Evolutionary conservation across 2,113 vertebrate species (phyloP).

Genomic region (Fukomys damarensis): DNA sequence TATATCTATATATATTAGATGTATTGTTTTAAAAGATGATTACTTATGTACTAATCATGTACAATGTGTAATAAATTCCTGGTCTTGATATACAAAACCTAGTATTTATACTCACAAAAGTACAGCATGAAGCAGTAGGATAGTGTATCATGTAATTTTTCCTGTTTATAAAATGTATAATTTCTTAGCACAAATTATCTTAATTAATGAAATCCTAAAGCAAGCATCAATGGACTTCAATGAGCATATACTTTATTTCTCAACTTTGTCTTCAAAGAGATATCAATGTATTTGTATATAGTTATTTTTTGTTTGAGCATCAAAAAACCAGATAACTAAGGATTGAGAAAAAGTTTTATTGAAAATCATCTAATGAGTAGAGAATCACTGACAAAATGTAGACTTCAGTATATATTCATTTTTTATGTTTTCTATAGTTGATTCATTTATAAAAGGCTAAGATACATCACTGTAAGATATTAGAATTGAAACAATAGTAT

Average conservation of each 20-base stretch:
- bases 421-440: background rate
- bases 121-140: background rate
- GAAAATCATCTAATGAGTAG: background rate
- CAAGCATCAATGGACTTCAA: background rate
- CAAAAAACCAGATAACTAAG: background rate
- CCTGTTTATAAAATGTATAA: conserved; percentile 51
- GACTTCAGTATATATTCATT: background rate
- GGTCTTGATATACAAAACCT: background rate
- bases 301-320: background rate
- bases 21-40: background rate
- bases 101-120: background rate
- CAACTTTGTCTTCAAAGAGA: background rate
- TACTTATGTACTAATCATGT: background rate
- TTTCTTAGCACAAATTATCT: background rate
- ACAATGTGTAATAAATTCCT: background rate
- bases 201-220: background rate
- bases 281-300: background rate
- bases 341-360: background rate
- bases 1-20: background rate
- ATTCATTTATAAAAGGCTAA: background rate
- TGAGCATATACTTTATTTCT: background rate
- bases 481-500: background rate
- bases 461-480: background rate
- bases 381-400: background rate
- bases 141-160: background rate